A percentile compares a stretch with the other conserved stretches of the same genome.
Evolutionary conservation across 1,140 invertebrate genomes (phyloP).

Genomic region (Manduca sexta): DNA sequence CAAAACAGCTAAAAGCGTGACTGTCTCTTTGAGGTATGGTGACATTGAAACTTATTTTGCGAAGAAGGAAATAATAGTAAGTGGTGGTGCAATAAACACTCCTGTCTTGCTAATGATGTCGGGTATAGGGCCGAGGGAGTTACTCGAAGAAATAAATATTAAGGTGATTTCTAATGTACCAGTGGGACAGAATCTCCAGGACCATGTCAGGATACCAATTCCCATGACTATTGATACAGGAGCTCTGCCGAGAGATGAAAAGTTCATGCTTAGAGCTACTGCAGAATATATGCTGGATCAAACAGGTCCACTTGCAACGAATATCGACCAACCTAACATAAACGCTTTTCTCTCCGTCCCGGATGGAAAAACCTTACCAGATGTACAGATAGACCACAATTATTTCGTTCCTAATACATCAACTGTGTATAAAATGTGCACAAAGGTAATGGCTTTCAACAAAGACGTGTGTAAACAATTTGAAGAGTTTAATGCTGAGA

Average conservation of each 20-base stretch:
- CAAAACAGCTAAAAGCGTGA: conserved; percentile 31
- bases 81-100: conserved; percentile 81
- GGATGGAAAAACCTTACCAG: conserved; percentile 73
- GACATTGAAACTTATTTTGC: conserved; percentile 70
- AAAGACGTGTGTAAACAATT: conserved; percentile 85
- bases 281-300: conserved; percentile 43
- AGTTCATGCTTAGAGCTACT: conserved; percentile 47
- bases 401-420: conserved; percentile 75
- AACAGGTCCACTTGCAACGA: conserved; percentile 50
- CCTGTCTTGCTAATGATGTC: conserved; percentile 74
- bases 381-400: conserved; percentile 76
- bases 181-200: conserved; percentile 84
- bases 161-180: conserved; percentile 77
- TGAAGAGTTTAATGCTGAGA: conserved; percentile 65
- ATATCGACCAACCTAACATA: conserved; percentile 67
- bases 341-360: conserved; percentile 73
- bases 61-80: conserved; percentile 81
- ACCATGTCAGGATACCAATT: conserved; percentile 81
- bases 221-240: conserved; percentile 75
- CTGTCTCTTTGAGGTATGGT: conserved; percentile 49
- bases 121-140: conserved; percentile 60
- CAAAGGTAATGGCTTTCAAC: conserved; percentile 69
- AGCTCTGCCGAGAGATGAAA: conserved; percentile 41
- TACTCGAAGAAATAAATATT: conserved; percentile 75
- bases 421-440: conserved; percentile 40